phyloP scores from a whole-genome alignment of 2,888 invertebrate species.

The Cantharis flavilabris region DNA sequence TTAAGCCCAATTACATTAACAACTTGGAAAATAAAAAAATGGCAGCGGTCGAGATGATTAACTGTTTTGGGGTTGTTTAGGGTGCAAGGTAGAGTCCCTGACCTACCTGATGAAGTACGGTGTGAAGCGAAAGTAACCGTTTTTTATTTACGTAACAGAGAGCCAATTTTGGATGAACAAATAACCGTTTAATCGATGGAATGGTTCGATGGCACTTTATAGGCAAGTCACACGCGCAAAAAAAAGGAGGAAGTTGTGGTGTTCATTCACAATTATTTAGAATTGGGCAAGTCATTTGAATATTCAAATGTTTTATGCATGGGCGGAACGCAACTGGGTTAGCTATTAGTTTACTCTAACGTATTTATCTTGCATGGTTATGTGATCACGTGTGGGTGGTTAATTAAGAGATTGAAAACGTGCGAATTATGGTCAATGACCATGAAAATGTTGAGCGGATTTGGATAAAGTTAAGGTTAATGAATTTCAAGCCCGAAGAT shows the following conservation, averaged over 20 bases:
- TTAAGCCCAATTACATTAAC: conserved; percentile 7
- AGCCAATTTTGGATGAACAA: neutral
- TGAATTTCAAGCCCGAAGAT: neutral
- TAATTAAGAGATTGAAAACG: neutral
- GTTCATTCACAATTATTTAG: neutral
- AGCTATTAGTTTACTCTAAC: conserved; percentile 8
- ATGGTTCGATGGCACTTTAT: neutral
- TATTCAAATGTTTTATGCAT: conserved; percentile 15
- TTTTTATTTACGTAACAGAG: neutral
- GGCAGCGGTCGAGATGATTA: neutral
- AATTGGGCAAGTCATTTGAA: conserved; percentile 14
- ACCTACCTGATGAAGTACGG: neutral
- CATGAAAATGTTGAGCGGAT: neutral
- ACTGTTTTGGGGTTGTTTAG: neutral
- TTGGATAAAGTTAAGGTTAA: neutral
- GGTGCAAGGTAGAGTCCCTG: conserved; percentile 3
- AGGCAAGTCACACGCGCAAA: neutral
- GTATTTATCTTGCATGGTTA: conserved; percentile 9
- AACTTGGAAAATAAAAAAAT: neutral
- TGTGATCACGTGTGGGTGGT: conserved; percentile 1
- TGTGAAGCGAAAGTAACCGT: neutral
- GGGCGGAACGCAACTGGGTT: conserved; percentile 13
- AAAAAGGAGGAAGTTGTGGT: neutral
- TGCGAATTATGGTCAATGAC: neutral
- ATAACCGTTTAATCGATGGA: neutral